Evolutionary conservation across 2,113 vertebrate species (phyloP), one percentile per base, ranked within the genome.

Genomic region (Colinus virginianus): DNA sequence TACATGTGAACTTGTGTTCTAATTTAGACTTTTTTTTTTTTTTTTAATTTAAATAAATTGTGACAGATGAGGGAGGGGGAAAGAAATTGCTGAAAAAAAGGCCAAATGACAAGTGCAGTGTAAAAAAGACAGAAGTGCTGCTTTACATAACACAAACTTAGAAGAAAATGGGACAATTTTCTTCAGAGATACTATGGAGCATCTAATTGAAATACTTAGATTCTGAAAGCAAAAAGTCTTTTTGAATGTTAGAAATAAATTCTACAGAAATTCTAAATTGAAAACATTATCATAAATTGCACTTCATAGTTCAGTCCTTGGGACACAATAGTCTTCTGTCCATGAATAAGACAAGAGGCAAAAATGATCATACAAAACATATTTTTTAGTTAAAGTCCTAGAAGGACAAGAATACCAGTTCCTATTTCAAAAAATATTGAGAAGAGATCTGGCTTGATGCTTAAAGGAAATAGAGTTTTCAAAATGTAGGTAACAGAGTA

Each of bases 341-440:
- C 78, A 40, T 49, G 40, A 92, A 88, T 9, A 40, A 88, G 82
- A 66, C 21, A 36, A 6, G 64, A 77, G 21, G 19, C n/a, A 95
- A 58, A 78, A 94, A 66, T 4, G 12, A 79, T 83, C 82, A 62
- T 3, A 84, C 23, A 82, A 76, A 82, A 90, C 30, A 58, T 11
- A 11, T 7, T 1, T 74, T 93, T 93, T 32, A 83, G 26, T 46
- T 42, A 77, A 92, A 72, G 3, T 76, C 30, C 61, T 89, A 75
- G 59, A 58, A 90, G 17, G 58, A 26, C 67, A 84, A 6, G 5
- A 91, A 69, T 4, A 93, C 6, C 15, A 61, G 38, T 76, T 93
- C 51, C 59, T 94, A 16, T 51, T 94, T 81, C 58, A 93, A 72
- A 88, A 87, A 87, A 81, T 83, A 67, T 17, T 69, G 46, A 68